Conservation (phyloP, 1,140 invertebrate genomes). For the Drosophila varians region DNA sequence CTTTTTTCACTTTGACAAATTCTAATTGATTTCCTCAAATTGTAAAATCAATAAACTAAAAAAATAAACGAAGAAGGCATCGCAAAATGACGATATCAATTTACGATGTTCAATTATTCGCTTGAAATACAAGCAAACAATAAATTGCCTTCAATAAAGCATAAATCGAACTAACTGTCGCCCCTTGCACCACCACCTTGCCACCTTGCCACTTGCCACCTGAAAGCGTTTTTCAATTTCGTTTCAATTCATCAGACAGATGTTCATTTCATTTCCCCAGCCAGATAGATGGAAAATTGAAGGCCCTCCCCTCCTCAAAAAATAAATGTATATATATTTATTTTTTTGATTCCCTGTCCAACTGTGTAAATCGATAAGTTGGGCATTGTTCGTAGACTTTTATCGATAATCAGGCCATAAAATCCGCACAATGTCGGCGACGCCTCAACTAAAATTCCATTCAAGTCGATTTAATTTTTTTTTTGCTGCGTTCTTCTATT, state of each 20-base stretch:
- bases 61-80: too few relatives aligned
- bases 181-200: slow-evolving; percentile 1
- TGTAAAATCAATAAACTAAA: slow-evolving; percentile 44
- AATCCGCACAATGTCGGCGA: slow-evolving; percentile 39
- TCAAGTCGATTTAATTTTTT: slow-evolving; percentile 26
- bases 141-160: slow-evolving; percentile 72
- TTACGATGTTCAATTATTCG: slow-evolving; percentile 68
- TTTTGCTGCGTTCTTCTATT: slow-evolving; percentile 18
- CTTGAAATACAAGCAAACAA: slow-evolving; percentile 37
- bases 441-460: slow-evolving; percentile 44
- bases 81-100: slow-evolving; percentile 41
- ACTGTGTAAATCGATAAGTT: slow-evolving; percentile 59
- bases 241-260: slow-evolving; percentile 59
- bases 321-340: background rate
- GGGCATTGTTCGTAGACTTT: background rate
- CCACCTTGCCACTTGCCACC: slow-evolving; percentile 1
- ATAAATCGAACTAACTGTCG: slow-evolving; percentile 57
- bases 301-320: background rate
- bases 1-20: slow-evolving; percentile 32
- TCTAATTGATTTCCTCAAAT: slow-evolving; percentile 34
- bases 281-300: slow-evolving; percentile 10
- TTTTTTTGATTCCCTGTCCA: slow-evolving; percentile 10
- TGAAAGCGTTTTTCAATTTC: slow-evolving; percentile 58
- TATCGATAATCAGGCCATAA: slow-evolving; percentile 45
- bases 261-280: slow-evolving; percentile 39